Conservation (phyloP, 2,888 invertebrate species). For the Chrysodeixis includens region DNA sequence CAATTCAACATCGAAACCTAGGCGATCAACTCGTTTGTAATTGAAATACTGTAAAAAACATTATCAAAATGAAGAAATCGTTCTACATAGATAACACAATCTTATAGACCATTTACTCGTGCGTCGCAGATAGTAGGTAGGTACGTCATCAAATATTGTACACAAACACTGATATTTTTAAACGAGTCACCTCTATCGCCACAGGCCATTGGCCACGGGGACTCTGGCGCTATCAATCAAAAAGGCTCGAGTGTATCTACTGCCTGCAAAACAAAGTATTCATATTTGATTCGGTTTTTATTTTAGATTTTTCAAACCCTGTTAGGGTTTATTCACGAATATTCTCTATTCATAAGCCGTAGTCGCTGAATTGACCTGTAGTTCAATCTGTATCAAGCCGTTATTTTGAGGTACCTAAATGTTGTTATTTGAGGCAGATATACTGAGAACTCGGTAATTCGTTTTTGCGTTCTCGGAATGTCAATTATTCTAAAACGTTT, state of each 20-base stretch:
- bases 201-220: not conserved
- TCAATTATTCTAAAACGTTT: not conserved
- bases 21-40: too few relatives aligned
- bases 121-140: too few relatives aligned
- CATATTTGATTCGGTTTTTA: slow-evolving; percentile 2
- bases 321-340: not conserved
- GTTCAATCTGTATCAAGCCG: too few relatives aligned
- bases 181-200: slow-evolving; percentile 1
- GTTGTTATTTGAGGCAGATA: not conserved
- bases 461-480: not conserved
- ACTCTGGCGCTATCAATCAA: slow-evolving; percentile 2
- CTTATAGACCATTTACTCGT: not conserved
- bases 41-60: not conserved
- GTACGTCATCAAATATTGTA: not conserved
- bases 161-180: not conserved
- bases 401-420: not conserved
- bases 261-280: not conserved
- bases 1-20: not conserved
- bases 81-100: not conserved
- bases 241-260: not conserved
- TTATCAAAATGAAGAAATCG: not conserved
- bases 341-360: not conserved
- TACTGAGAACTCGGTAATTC: not conserved
- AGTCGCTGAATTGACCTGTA: too few relatives aligned
- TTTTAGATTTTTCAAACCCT: not conserved